Base-by-base conservation (phyloP, 2,888 invertebrate genomes). In the Salticus scenicus region DNA sequence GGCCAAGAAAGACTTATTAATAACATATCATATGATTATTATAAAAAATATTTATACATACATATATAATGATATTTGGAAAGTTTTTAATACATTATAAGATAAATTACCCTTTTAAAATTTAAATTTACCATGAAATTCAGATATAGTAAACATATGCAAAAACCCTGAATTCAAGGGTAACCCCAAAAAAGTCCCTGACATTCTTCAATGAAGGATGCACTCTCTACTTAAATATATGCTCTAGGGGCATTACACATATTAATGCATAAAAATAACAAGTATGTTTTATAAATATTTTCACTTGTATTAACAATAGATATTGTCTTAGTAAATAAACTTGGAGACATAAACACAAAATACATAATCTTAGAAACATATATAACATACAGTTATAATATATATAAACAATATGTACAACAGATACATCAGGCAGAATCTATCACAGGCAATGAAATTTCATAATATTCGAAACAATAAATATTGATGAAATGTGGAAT, bases 361-460 rank as follows among this genome's bases (percentile, higher is more conserved):
- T 24, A 57, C 24, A 24, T 5, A 17, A 17, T 17, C 17, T 47
- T 47, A 2, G 17, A 47, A 1, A 47, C 17, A 57, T 7, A 57
- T 24, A 24, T 4, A 57, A 24, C 4, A 1, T 24, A 24, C 1
- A 24, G 12, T 24, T 57, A 24, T 57, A 24, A 57, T 47, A 57
- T 24, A 24, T 7, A 24, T 20, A 57, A 57, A 57, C 57, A 24
- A 24, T 24, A 57, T 57, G 5, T 57, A 57, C 57, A 7, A 57
- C 17, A n/a, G n/a, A n/a, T 24, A 57, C 20, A 57, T 57, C 57
- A 57, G 24, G 24, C 20, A 24, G 24, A 5, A 24, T 57, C 24
- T 57, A 57, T 57, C 57, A 57, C 57, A 57, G 57, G 24, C 57
- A 57, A 57, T 57, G 24, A 57, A 24, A 24, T 24, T 57, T 57